Percentiles rank a stretch among this genome's conserved stretches.
These are phyloP conservation scores for Sclerodermus sp. DNA, from an alignment of 2,888 invertebrate species.

Conservation along the genomic window DNA sequence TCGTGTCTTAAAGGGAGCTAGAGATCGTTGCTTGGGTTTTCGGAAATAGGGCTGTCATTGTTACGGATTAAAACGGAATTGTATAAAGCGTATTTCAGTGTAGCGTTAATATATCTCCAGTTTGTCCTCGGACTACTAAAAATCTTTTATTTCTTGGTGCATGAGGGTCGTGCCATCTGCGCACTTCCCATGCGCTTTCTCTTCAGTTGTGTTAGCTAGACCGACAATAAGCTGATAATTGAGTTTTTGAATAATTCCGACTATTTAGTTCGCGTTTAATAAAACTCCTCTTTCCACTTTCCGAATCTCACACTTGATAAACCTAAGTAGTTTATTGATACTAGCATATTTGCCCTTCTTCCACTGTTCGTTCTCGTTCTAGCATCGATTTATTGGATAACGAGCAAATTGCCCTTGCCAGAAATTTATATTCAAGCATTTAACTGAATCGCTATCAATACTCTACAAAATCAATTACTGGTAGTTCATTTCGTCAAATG, in stretches of 20 bases:
- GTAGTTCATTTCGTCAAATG: no score
- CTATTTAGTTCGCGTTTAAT: constrained; percentile 42
- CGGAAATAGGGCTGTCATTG: constrained; percentile 22
- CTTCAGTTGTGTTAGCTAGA: constrained; percentile 41
- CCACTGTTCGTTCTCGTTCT: no score
- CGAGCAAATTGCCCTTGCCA: no score
- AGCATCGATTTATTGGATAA: no score
- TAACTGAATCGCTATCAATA: no score
- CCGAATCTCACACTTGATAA: background rate
- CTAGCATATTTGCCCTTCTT: no score
- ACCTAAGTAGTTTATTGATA: no score
- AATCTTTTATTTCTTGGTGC: constrained; percentile 29
- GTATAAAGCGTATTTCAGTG: constrained; percentile 22
- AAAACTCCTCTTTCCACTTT: constrained; percentile 19
- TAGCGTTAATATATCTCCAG: constrained; percentile 32
- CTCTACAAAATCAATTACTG: no score
- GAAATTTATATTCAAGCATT: no score
- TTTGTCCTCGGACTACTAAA: constrained; percentile 30
- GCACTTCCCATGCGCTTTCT: constrained; percentile 40
- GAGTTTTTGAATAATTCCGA: constrained; percentile 51
- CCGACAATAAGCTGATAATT: constrained; percentile 55
- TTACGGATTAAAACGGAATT: constrained; percentile 25
- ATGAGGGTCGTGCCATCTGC: constrained; percentile 31
- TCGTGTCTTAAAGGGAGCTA: no score
- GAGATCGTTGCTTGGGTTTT: no score